These are phyloP conservation scores for Ips nitidus DNA, from an alignment of 1,140 invertebrate species.

Conservation along the genomic window DNA sequence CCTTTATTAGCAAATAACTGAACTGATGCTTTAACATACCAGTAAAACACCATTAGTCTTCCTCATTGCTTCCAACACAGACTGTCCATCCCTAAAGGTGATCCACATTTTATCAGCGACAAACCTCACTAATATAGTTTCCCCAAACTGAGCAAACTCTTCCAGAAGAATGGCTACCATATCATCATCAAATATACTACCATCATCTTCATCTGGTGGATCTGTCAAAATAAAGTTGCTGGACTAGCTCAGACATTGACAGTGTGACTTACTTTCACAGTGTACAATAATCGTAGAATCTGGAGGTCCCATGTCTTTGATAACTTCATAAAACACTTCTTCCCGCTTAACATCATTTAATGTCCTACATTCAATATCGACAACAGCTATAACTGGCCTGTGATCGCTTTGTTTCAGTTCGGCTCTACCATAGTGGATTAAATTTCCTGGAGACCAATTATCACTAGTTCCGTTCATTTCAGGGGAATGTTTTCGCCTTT, in stretches of 20 bases:
- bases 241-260: neutral
- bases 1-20: neutral
- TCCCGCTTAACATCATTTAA: slow-evolving; percentile 74
- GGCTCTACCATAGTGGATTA: slow-evolving; percentile 87
- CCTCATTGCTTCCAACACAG: slow-evolving; percentile 71
- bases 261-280: slow-evolving; percentile 38
- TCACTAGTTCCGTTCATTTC: slow-evolving; percentile 55
- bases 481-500: slow-evolving; percentile 70
- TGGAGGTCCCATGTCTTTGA: slow-evolving; percentile 86
- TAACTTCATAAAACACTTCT: slow-evolving; percentile 80
- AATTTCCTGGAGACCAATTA: slow-evolving; percentile 63
- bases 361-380: slow-evolving; percentile 84
- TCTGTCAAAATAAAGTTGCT: slow-evolving; percentile 36
- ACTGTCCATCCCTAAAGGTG: slow-evolving; percentile 84
- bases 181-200: slow-evolving; percentile 65
- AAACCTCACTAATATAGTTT: slow-evolving; percentile 88
- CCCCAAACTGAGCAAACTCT: slow-evolving; percentile 75
- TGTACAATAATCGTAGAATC: slow-evolving; percentile 92
- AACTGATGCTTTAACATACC: slow-evolving; percentile 23
- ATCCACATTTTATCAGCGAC: slow-evolving; percentile 87
- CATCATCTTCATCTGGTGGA: slow-evolving; percentile 45
- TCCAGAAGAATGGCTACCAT: slow-evolving; percentile 72
- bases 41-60: slow-evolving; percentile 48
- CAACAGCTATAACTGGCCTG: slow-evolving; percentile 86
- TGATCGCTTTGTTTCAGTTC: slow-evolving; percentile 99